phyloP scores from a whole-genome alignment of 1,140 invertebrate species.

The Lepeophtheirus salmonis region DNA sequence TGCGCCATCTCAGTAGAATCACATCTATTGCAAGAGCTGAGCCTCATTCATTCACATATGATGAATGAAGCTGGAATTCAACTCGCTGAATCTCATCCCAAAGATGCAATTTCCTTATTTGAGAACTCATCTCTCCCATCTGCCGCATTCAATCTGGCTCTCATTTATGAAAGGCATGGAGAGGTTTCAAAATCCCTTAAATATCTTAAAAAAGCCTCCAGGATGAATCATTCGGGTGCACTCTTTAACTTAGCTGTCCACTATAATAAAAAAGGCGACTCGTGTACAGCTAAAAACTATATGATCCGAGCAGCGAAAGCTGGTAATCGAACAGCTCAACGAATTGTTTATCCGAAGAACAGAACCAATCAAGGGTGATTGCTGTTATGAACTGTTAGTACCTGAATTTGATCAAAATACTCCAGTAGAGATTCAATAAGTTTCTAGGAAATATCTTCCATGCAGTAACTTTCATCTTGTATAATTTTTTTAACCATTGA shows the following conservation, averaged over 20 bases:
- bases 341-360: not conserved
- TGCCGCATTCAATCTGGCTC: not conserved
- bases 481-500: too few relatives aligned
- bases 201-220: not conserved
- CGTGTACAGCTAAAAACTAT: not conserved
- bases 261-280: not conserved
- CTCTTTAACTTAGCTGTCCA: not conserved
- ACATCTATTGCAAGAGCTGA: not conserved
- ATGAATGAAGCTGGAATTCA: not conserved
- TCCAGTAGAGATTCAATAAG: too few relatives aligned
- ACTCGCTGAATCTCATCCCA: not conserved
- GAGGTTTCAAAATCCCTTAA: not conserved
- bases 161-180: not conserved
- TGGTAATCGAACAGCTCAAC: not conserved
- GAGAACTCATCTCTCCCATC: not conserved
- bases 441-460: too few relatives aligned
- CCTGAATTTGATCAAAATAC: too few relatives aligned
- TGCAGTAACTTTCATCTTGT: too few relatives aligned
- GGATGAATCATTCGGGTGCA: not conserved
- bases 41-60: not conserved
- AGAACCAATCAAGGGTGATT: not conserved
- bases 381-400: too few relatives aligned
- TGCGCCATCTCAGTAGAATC: not conserved
- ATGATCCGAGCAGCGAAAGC: not conserved
- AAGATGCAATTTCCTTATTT: not conserved